Base-by-base conservation (phyloP, 2,113 vertebrate genomes). In the Marcusenius ussheri region DNA sequence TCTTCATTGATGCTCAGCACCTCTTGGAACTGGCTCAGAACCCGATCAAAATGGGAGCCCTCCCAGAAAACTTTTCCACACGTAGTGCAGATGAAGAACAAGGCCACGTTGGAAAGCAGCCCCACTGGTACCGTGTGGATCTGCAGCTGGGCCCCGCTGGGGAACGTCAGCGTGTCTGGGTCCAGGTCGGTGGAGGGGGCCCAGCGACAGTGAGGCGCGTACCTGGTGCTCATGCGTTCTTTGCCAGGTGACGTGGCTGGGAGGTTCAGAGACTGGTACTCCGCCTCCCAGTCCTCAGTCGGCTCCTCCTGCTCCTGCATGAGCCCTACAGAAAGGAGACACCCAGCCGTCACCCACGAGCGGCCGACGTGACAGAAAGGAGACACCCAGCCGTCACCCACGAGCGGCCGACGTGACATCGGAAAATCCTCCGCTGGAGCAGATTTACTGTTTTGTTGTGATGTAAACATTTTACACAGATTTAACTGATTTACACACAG, bases 61-160 rank as follows among this genome's bases (percentile, higher is more conserved):
- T 98, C 97, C 97, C 98, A 98, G 95, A 98, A 98, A 53, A 98
- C 96, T 89, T 98, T 98, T 89, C 97, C 97, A 0, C 97, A 98
- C 89, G 84, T 89, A 1, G 93, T 94, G 93, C 97, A 97, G 93
- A 97, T 96, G 86, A 96, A 98, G 91, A 95, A 94, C 87, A 94
- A 91, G 0, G 94, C 83, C 0, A 96, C 94, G 88, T 93, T 95
- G 51, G 91, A 92, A 88, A 98, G 94, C 62, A 98, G 90, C 0
- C 94, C 95, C 0, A 89, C 91, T 0, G 96, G 97, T 45, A 98
- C 92, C 0, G 94, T 85, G 1, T 94, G 53, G 1, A 97, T 93
- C 95, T 96, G 96, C 89, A 97, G 90, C 50, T 58, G 58, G 0
- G 92, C 94, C 19, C 95, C 95, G 0, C 88, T 42, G 66, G 0